Conservation (phyloP, 2,113 vertebrate species). For the Peucedramus taeniatus region DNA sequence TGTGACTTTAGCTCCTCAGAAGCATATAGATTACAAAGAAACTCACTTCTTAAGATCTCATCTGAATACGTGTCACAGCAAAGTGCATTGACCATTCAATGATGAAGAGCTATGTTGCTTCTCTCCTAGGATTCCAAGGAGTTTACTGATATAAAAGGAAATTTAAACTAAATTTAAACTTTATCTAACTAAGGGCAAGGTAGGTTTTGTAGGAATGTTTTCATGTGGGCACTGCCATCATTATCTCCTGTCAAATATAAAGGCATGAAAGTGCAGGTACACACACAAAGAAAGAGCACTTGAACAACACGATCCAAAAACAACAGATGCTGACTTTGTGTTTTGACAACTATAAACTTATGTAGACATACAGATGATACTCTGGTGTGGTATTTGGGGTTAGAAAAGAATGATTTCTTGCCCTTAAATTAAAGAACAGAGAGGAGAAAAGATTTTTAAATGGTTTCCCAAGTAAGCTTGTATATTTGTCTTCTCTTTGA, state of each 20-base stretch:
- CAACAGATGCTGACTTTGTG: not conserved
- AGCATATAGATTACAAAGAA: not conserved
- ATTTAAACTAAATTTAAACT: too few species aligned
- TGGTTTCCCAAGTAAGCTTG: slow-evolving; percentile 18
- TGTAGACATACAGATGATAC: not conserved
- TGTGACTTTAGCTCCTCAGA: not conserved
- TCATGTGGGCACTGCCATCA: not conserved
- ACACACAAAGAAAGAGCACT: not conserved
- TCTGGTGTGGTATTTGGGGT: not conserved
- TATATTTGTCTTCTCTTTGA: slow-evolving; percentile 27
- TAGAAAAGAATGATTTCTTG: slow-evolving; percentile 1
- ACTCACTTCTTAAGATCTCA: not conserved
- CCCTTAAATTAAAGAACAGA: not conserved
- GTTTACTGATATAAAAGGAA: not conserved
- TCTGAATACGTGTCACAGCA: not conserved
- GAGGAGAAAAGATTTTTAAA: not conserved
- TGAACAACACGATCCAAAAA: not conserved
- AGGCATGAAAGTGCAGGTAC: not conserved
- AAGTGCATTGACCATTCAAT: not conserved
- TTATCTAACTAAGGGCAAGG: not conserved
- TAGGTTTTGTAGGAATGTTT: not conserved
- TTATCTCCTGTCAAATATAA: not conserved
- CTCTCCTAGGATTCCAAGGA: not conserved
- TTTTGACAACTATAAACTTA: not conserved
- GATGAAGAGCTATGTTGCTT: not conserved